Base-by-base conservation (phyloP, 2,888 invertebrate genomes). In the Lasioglossum morio region DNA sequence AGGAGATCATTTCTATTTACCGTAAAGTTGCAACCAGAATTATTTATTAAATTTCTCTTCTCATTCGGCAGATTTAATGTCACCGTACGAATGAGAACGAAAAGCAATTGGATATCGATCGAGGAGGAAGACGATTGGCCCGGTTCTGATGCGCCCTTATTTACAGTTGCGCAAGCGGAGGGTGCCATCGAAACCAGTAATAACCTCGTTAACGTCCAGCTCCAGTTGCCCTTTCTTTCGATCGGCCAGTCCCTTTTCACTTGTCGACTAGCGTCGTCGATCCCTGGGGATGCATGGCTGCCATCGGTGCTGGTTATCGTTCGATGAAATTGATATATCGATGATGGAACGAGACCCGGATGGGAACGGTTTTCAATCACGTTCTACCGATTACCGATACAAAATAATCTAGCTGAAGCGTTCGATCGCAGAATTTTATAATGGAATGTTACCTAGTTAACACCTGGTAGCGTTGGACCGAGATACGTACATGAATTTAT, bases 271-370 rank as follows among this genome's bases (percentile, higher is more conserved):
- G 14, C 66, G 66, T 19, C 73, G n/a, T 72, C 37, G 66, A 12
- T 70, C 82, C 74, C 88, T 34, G 5, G 84, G 72, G 84, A 72
- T 23, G 46, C 19, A 76, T 46, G 63, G 79, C 76, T 77, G 75
- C 77, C 77, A 77, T 84, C 77, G 75, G 78, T 69, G 77, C 70
- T 66, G 74, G 79, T 88, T 87, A 88, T 73, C 84, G 83, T 87
- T 83, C 87, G 77, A 87, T 48, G 87, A 89, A 92, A 93, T 93
- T 93, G 94, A 94, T 93, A 91, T 91, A 93, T 93, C 91, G 91
- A 14, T 69, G 70, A 79, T 70, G 78, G 72, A 86, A 74, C 78
- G 79, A 72, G 77, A 27, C 14, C 3, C 27, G 60, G 27, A 23
- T 23, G 10, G 2, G 53, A 53, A 23, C 53, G 23, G 23, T 53